Base-by-base conservation (phyloP, 2,797 vertebrate genomes). In the Poeciliopsis gracilis region DNA sequence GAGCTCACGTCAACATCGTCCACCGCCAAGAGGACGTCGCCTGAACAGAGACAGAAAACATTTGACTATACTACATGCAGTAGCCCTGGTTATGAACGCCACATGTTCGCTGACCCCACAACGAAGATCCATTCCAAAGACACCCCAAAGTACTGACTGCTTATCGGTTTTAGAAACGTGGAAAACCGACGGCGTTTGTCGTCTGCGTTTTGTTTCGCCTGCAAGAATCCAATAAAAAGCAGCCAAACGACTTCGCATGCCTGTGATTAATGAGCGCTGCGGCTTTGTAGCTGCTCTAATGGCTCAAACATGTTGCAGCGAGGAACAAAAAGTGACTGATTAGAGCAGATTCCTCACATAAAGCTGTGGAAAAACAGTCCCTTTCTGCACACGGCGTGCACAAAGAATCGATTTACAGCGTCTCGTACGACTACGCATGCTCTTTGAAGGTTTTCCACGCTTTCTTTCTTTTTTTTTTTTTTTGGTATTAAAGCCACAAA, bases 1-100 rank as follows among this genome's bases (percentile, higher is more conserved):
- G 95, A 93, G 53, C 96, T 97, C 84, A 99, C 98, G 20, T 98
- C 98, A 45, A 99, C 98, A 77, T 98, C 97, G 3, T 99, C 98
- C 85, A 99, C 96, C 1, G 98, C 98, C 77, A 98, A 90, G 6
- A 99, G 96, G 73, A 93, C 94, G 78, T 99, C 98, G 49, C 98
- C 98, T 99, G 90, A 77, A 90, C n/a, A 88, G 41, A 82, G 66
- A 4, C 9, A 63, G 20, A n/a, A 1, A 45, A 3, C 0, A 33
- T 36, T 55, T 1, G 75, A 15, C 53, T 33, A 18, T 61, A 61
- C 59, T 7, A 16, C 30, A 33, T 18, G 6, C 28, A 30, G 57
- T 5, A 61, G 57, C 57, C 28, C 28, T 61, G 1, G 30, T 20
- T 1, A 9, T 20, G 30, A 63, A 63, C 59, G 4, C 30, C 30